A percentile compares a stretch with the other conserved stretches of the same genome.
Evolutionary conservation across 2,113 vertebrate species (phyloP).

Genomic region (Pelusios castaneus): DNA sequence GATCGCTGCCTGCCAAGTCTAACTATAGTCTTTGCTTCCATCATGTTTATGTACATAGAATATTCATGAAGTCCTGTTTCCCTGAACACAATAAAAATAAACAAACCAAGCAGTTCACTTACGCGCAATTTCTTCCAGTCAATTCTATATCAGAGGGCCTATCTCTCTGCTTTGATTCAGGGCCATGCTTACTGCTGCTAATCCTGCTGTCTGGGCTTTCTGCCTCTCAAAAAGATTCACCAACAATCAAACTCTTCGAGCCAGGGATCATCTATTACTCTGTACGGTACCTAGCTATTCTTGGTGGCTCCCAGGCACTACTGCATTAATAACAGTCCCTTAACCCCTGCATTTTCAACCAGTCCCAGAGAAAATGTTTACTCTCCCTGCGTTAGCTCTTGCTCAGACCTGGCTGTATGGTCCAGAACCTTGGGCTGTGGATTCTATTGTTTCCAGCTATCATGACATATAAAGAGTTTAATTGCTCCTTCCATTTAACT

Average conservation of each 20-base stretch:
- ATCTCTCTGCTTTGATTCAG: not conserved
- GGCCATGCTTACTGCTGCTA: not conserved
- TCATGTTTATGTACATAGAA: not conserved
- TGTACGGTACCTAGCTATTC: too few relatives aligned
- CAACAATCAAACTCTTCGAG: too few relatives aligned
- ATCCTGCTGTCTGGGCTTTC: not conserved
- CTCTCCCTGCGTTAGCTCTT: not conserved
- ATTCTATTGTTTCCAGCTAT: not conserved
- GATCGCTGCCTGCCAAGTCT: too few relatives aligned
- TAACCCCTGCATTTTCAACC: accelerated
- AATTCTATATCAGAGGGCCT: accelerated
- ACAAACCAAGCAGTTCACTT: accelerated
- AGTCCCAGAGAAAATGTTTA: not conserved
- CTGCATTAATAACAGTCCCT: accelerated
- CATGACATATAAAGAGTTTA: not conserved
- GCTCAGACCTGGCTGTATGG: not conserved
- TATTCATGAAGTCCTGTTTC: constrained; percentile 34
- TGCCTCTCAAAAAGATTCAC: not conserved
- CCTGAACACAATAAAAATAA: constrained; percentile 21
- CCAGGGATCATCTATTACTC: too few relatives aligned
- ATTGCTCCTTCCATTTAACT: not conserved
- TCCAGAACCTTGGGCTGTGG: not conserved
- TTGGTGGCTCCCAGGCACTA: too few relatives aligned
- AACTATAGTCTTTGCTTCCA: not conserved
- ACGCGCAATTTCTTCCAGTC: accelerated